Evolutionary conservation across 1,140 invertebrate species (phyloP), one percentile per base, ranked within the genome.

Genomic region (Hormaphis cornu): DNA sequence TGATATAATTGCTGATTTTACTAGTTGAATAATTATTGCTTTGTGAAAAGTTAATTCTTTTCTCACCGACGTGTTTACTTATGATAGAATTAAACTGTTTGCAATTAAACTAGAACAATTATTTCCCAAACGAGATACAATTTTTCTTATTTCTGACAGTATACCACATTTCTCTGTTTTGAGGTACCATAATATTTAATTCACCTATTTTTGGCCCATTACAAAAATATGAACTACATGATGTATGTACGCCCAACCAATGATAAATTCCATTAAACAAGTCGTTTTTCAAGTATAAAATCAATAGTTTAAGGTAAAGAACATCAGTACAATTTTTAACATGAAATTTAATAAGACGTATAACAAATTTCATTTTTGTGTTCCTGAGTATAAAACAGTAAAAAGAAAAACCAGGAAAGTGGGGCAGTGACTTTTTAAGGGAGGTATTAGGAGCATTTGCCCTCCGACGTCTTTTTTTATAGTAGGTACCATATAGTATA

Each of bases 71-170:
- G 16, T 33, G 22, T 53, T 30, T 53, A 53, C 30, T 53, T 30
- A 53, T 53, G n/a, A 53, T 53, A 30, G 52, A 53, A 30, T 53
- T 53, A 53, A 53, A 53, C 22, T 53, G 52, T 18, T 53, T 20
- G 16, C 52, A 33, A 53, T 53, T 30, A 53, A 30, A 53, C 52
- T 53, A 16, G 50, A 53, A 28, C 24, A 30, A 30, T 53, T 53
- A 30, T 53, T 53, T 53, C 26, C 50, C 20, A 53, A 53, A 53
- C 50, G 50, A 53, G 50, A 53, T 9, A 4, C 20, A 53, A 53
- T 53, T 53, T 53, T 30, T 1, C 20, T 28, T 53, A 53, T 53
- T 53, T 53, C 50, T 53, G n/a, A 14, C 16, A 53, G 14, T n/a
- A 53, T 53, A 12, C 50, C 50, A 53, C 50, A 53, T 30, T 9